Evolutionary conservation across 2,797 vertebrate species (phyloP), one percentile per base, ranked within the genome.

Genomic region (Gymnothorax reevesii): DNA sequence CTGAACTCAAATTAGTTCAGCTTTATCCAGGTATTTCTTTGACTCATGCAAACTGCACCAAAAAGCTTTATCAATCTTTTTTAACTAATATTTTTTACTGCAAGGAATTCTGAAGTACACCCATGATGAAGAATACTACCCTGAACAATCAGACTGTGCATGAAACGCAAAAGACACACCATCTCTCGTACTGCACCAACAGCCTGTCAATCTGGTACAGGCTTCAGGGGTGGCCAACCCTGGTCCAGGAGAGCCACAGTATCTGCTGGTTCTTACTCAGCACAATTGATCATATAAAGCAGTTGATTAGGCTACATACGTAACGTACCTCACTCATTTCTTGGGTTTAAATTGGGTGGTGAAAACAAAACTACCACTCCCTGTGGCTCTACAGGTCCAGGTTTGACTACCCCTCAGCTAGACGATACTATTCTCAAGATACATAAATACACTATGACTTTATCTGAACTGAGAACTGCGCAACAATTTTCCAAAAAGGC

Each of bases 401-500:
- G 33, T 42, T 42, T 42, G 33, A 2, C 33, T 2, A 42, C 33
- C 33, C 33, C 33, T 42, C 64, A 69, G 6, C 64, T 60, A 60
- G 59, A 60, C 2, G 33, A 75, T 75, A 27, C 55, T 66, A 85
- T 69, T 88, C 83, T 75, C 71, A 9, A 73, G 59, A 69, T 57
- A 90, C 82, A 80, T 71, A 62, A 90, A 90, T 69, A 88, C 89
- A 90, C 80, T 52, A 83, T 5, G 86, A 69, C 89, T 52, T 7
- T 1, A 85, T 90, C 86, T 83, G 20, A n/a, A 66, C 66, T 87
- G 90, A 89, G 88, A 91, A 87, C 86, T 86, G 87, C 83, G 27
- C 62, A 83, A 60, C 69, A 90, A 91, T 42, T 88, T 91, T 90
- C 64, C 59, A 82, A 57, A 64, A 59, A 85, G 87, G 88, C 87